Percentiles rank a stretch among this genome's conserved stretches.
phyloP scores from a whole-genome alignment of 2,888 invertebrate genomes.

The Ganaspis brasiliensis region DNA sequence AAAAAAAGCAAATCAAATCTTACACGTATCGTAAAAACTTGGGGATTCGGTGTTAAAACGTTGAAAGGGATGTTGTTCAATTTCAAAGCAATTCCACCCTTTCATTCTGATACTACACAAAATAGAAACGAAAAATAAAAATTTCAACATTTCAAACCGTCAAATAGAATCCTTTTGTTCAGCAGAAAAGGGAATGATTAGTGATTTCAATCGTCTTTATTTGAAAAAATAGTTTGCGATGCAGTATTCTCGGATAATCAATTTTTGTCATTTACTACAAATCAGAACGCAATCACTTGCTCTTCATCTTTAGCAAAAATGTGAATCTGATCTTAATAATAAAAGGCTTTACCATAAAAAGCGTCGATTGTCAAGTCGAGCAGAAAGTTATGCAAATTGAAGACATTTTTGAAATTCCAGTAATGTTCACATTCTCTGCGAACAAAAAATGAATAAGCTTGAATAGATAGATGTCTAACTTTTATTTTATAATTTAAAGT shows the following conservation, averaged over 20 bases:
- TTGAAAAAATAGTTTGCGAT: slow-evolving; percentile 1
- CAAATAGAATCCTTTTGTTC: slow-evolving; percentile 12
- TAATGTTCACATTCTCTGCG: slow-evolving; percentile 61
- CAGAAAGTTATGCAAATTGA: slow-evolving; percentile 69
- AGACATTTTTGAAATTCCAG: slow-evolving; percentile 65
- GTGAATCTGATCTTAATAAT: slow-evolving; percentile 11
- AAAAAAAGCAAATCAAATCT: slow-evolving; percentile 6
- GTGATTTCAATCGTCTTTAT: slow-evolving; percentile 4
- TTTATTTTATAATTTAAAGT: too few species aligned
- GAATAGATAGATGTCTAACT: too few species aligned
- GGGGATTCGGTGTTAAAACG: background rate
- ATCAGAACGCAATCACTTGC: slow-evolving; percentile 44
- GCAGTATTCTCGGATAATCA: background rate
- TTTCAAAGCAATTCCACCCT: slow-evolving; percentile 29
- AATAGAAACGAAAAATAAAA: slow-evolving; percentile 7
- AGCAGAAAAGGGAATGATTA: background rate
- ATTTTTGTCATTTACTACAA: slow-evolving; percentile 40
- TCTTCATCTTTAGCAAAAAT: slow-evolving; percentile 24
- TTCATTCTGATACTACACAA: slow-evolving; percentile 3
- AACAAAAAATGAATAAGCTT: too few species aligned
- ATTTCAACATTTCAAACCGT: slow-evolving; percentile 14
- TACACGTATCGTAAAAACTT: background rate
- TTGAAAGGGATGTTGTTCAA: slow-evolving; percentile 21
- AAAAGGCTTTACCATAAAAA: slow-evolving; percentile 44
- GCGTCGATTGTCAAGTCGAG: slow-evolving; percentile 40